phyloP scores from a whole-genome alignment of 2,113 vertebrate genomes.

The Macaca mulatta region DNA sequence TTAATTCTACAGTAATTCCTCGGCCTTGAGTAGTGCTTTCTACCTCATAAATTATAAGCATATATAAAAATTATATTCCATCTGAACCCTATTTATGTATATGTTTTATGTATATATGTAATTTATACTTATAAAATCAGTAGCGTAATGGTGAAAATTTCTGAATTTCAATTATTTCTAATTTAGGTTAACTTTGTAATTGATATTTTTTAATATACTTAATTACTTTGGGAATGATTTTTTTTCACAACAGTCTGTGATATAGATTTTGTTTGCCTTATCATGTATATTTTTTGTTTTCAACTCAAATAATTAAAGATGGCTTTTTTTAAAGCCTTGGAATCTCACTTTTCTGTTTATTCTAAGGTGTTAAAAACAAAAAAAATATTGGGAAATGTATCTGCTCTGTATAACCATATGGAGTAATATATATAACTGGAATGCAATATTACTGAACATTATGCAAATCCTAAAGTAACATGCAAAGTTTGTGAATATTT shows the following conservation, averaged over 20 bases:
- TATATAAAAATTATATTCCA: not conserved
- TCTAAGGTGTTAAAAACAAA: not conserved
- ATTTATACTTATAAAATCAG: not conserved
- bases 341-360: not conserved
- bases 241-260: not conserved
- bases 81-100: not conserved
- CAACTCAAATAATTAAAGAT: not conserved
- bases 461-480: not conserved
- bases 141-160: not conserved
- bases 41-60: not conserved
- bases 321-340: not conserved
- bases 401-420: not conserved
- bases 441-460: not conserved
- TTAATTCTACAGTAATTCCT: not conserved
- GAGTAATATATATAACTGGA: not conserved
- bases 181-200: not conserved
- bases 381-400: not conserved
- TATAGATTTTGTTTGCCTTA: not conserved
- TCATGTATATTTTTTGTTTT: not conserved
- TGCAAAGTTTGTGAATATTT: not conserved
- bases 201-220: not conserved
- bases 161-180: not conserved
- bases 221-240: not conserved
- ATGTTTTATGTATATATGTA: not conserved
- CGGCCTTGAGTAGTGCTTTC: not conserved